Evolutionary conservation across 2,113 vertebrate genomes (phyloP), one percentile per base, ranked within the genome.

Genomic region (Sorex araneus): DNA sequence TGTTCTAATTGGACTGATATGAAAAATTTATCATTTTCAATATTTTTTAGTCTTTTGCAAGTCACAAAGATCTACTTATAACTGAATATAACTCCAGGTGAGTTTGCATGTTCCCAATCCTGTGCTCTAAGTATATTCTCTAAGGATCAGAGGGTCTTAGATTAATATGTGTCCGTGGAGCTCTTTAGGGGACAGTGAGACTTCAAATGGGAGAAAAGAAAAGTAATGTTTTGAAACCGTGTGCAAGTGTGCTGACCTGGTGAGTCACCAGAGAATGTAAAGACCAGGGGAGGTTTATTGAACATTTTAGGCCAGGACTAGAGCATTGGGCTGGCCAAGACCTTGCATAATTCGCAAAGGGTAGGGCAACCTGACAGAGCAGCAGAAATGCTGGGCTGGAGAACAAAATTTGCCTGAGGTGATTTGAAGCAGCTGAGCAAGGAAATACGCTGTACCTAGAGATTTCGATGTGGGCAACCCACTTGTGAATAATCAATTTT

Each of bases 401-500:
- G 85, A 95, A 9, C 16, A 60, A 32, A 82, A 45, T 79, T 93
- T 93, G 94, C 96, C 94, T 81, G 83, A 90, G 94, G 96, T 92
- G 74, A 28, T 70, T 19, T 45, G 86, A 95, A 84, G 92, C 76
- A 83, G 92, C 90, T 81, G 90, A 96, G 82, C 63, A n/a, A 84
- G 85, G 75, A 90, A 83, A 92, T 88, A 43, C 92, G 88, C 86
- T 93, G 3, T 70, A 71, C 36, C 50, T 69, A 28, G 77, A 71
- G 63, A 84, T 12, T 43, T 74, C 67, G 70, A 1, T 45, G 45
- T 84, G 67, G 43, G 90, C 40, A 84, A 87, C 87, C 82, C 86
- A 96, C 93, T 88, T 94, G 86, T 74, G 94, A 95, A 87, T 95
- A 90, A 95, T 94, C 95, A 92, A 2, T 86, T 93, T 94, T 70